These are phyloP conservation scores for Heteractis magnifica DNA, from an alignment of 92 coral and sea anemone genomes.

Conservation along the genomic window DNA sequence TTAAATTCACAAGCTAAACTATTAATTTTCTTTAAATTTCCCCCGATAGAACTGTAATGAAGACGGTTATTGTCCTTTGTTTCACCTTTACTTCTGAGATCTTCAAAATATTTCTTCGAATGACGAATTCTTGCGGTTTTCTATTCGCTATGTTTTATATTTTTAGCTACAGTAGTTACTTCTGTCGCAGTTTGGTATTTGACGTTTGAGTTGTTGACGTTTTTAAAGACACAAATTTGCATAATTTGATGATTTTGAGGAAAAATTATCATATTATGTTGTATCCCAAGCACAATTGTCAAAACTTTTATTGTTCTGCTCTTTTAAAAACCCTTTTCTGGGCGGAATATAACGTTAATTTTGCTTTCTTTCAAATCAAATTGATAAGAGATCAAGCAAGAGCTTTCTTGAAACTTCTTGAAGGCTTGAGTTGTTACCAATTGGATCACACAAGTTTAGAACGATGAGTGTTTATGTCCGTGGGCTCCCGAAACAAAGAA, in stretches of 20 bases:
- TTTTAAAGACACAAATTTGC: slow-evolving; percentile 28
- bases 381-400: neutral
- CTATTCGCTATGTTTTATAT: too few species aligned
- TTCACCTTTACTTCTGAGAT: neutral
- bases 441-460: too few species aligned
- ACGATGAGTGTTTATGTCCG: too few species aligned
- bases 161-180: too few species aligned
- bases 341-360: neutral
- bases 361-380: neutral
- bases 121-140: too few species aligned
- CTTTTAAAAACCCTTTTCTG: neutral
- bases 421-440: too few species aligned
- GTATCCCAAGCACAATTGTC: slow-evolving; percentile 9
- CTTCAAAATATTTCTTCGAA: neutral
- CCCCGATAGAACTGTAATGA: neutral
- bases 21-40: neutral
- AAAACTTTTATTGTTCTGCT: slow-evolving; percentile 4
- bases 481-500: neutral
- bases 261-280: slow-evolving; percentile 44
- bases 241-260: slow-evolving; percentile 26
- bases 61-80: neutral
- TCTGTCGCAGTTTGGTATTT: neutral
- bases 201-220: slow-evolving; percentile 11
- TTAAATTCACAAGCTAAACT: neutral
- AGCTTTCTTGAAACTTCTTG: too few species aligned